Conservation (phyloP, 2,113 vertebrate genomes). For the Gopherus flavomarginatus region DNA sequence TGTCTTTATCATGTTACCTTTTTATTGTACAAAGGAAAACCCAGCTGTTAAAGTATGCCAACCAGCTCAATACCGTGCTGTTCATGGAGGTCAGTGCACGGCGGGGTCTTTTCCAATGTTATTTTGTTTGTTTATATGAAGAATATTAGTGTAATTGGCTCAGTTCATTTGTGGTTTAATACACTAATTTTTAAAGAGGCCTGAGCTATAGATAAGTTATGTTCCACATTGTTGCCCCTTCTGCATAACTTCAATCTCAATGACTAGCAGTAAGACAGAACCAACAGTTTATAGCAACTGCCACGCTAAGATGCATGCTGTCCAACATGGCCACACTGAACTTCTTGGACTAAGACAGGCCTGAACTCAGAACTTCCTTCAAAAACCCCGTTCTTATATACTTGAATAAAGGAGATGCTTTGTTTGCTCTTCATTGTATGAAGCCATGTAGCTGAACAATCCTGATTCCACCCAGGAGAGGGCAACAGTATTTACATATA, state of each 20-base stretch:
- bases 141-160: background rate
- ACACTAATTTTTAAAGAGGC: background rate
- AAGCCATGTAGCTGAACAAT: background rate
- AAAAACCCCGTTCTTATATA: background rate
- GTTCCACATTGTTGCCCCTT: background rate
- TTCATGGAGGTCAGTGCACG: background rate
- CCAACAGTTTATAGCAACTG: background rate
- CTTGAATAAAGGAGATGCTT: background rate
- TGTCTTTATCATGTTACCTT: background rate
- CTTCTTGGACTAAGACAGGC: background rate
- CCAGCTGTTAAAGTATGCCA: background rate
- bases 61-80: background rate
- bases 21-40: background rate
- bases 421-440: background rate
- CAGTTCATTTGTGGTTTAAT: background rate
- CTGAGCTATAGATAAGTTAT: background rate
- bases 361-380: background rate
- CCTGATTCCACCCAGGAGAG: background rate
- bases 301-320: background rate
- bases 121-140: background rate
- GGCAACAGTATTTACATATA: too few relatives aligned
- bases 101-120: background rate
- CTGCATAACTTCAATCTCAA: background rate
- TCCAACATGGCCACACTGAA: background rate
- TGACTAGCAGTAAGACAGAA: background rate